Evolutionary conservation across 1,140 invertebrate genomes (phyloP).

Genomic region (Cotesia chilonis): DNA sequence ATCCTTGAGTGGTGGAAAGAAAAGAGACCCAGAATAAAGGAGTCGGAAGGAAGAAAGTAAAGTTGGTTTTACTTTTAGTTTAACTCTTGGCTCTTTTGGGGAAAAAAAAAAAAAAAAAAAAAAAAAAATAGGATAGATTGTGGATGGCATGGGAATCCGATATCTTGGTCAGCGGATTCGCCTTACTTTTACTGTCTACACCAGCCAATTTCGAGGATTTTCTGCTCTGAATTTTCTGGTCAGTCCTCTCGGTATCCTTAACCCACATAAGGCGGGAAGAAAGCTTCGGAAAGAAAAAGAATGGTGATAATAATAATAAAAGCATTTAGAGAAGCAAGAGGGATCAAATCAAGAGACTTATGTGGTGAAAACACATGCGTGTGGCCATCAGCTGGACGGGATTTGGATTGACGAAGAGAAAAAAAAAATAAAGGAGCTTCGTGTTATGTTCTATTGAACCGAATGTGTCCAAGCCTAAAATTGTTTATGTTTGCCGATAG

Average conservation of each 20-base stretch:
- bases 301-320: neutral
- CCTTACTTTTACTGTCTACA: slow-evolving; percentile 35
- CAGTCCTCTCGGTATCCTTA: neutral
- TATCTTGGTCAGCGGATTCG: slow-evolving; percentile 38
- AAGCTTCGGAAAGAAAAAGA: neutral
- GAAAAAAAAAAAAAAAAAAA: too few species aligned
- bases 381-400: too few species aligned
- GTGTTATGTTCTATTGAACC: too few species aligned
- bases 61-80: neutral
- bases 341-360: neutral
- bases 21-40: slow-evolving; percentile 21
- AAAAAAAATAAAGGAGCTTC: neutral
- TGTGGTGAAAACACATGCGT: slow-evolving; percentile 4
- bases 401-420: neutral
- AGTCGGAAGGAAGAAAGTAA: neutral
- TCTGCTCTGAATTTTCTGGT: neutral
- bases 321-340: neutral
- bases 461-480: too few species aligned
- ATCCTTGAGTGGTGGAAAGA: slow-evolving; percentile 22
- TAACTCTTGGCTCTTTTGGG: too few species aligned
- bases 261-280: slow-evolving; percentile 4
- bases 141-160: slow-evolving; percentile 20
- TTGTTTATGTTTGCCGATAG: too few species aligned
- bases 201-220: slow-evolving; percentile 25
- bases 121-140: neutral